A percentile compares a stretch with the other conserved stretches of the same genome.
Conservation (phyloP, 2,888 invertebrate species). For the Deladenus siricidicola region DNA sequence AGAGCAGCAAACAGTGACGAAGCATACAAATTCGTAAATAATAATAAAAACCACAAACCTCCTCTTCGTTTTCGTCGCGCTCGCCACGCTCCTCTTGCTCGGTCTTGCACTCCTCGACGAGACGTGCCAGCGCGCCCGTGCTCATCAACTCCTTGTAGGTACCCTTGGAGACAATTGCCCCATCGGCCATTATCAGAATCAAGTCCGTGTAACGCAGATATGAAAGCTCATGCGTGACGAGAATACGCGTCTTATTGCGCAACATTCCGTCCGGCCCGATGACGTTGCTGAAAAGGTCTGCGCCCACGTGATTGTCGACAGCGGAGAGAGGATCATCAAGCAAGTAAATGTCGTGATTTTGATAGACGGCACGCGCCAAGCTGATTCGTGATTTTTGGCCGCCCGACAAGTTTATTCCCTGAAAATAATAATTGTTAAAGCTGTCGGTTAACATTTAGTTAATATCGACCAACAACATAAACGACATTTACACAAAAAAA, state of each 20-base stretch:
- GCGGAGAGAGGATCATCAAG: slow-evolving; percentile 90
- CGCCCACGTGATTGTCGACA: slow-evolving; percentile 92
- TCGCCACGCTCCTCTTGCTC: slow-evolving; percentile 34
- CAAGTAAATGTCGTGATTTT: slow-evolving; percentile 78
- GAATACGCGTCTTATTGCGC: slow-evolving; percentile 67
- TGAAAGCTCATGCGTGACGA: slow-evolving; percentile 90
- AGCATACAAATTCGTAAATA: too few species aligned
- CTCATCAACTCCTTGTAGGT: slow-evolving; percentile 44
- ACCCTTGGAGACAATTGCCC: slow-evolving; percentile 42
- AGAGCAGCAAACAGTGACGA: too few species aligned
- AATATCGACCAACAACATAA: too few species aligned
- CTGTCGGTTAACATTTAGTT: too few species aligned
- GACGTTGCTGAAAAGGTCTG: slow-evolving; percentile 55
- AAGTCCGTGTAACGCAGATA: slow-evolving; percentile 82
- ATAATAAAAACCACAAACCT: too few species aligned
- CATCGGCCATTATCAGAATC: slow-evolving; percentile 73
- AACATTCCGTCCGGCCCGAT: slow-evolving; percentile 51
- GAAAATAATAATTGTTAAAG: not conserved
- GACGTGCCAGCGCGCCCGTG: slow-evolving; percentile 41
- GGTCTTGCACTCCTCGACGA: slow-evolving; percentile 44
- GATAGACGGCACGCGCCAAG: slow-evolving; percentile 81
- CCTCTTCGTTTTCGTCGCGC: slow-evolving; percentile 28
- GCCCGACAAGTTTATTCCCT: slow-evolving; percentile 51
- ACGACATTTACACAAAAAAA: not conserved
- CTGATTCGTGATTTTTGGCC: slow-evolving; percentile 66